phyloP scores from a whole-genome alignment of 1,140 invertebrate species.

The Caenorhabditis remanei region DNA sequence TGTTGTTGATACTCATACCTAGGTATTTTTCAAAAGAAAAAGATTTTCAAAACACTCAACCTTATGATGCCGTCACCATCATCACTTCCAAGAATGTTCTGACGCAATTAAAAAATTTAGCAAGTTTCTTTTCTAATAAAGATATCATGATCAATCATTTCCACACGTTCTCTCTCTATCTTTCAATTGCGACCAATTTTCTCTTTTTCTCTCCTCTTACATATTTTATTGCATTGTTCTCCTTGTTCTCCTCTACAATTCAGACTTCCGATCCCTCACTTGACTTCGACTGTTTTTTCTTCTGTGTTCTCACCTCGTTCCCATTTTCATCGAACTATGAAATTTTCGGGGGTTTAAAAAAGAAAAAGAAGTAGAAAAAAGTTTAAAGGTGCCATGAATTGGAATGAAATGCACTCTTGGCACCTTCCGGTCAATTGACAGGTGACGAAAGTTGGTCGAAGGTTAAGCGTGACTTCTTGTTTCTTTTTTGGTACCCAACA shows the following conservation, averaged over 20 bases:
- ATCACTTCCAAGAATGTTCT: background rate
- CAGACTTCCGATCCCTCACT: background rate
- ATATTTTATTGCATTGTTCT: background rate
- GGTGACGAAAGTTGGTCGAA: slow-evolving; percentile 26
- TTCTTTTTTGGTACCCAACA: background rate
- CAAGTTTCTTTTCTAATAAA: slow-evolving; percentile 11
- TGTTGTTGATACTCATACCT: no score
- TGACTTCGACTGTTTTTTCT: no score
- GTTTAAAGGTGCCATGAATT: slow-evolving; percentile 13
- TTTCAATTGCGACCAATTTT: background rate
- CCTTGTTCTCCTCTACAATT: background rate
- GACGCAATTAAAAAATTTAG: slow-evolving; percentile 17
- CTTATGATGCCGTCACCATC: background rate
- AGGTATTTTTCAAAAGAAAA: no score
- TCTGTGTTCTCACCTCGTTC: no score
- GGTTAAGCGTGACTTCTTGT: slow-evolving; percentile 2
- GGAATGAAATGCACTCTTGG: slow-evolving; percentile 46
- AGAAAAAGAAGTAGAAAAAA: background rate
- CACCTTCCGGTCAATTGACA: slow-evolving; percentile 24
- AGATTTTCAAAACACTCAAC: background rate
- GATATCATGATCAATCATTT: slow-evolving; percentile 43
- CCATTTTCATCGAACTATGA: no score
- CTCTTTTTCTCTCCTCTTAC: background rate
- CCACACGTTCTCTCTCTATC: slow-evolving; percentile 29
- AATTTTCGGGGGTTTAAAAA: no score